Percentiles rank a stretch among this genome's conserved stretches.
These are phyloP conservation scores for Barbus barbus DNA, from an alignment of 2,113 vertebrate species.

Conservation along the genomic window DNA sequence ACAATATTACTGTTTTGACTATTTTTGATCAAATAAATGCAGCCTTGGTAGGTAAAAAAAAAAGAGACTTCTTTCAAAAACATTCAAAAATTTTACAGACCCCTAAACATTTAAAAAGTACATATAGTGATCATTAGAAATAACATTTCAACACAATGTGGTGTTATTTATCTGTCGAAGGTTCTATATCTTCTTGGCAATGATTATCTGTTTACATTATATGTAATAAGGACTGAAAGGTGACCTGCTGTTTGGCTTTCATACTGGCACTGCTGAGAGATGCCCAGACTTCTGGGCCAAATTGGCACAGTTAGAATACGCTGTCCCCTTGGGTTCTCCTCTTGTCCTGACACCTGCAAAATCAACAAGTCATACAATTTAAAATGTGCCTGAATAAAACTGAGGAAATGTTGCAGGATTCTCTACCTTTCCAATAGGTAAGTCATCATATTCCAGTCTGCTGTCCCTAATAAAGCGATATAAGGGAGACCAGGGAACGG, in stretches of 20 bases:
- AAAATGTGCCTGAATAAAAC: background rate
- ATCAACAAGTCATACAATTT: conserved; percentile 16
- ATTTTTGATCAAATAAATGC: background rate
- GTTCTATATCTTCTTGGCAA: background rate
- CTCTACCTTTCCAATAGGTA: conserved; percentile 86
- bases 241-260: conserved; percentile 72
- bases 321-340: conserved; percentile 80
- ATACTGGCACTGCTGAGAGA: conserved; percentile 88
- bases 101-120: background rate
- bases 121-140: background rate
- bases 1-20: no score
- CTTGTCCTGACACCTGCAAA: conserved; percentile 94
- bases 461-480: conserved; percentile 90
- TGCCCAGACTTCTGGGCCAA: conserved; percentile 89
- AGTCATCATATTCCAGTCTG: conserved; percentile 82
- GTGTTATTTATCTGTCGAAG: no score
- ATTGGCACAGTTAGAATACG: conserved; percentile 85
- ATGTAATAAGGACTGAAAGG: background rate
- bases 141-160: background rate
- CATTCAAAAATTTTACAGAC: no score
- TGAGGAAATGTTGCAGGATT: background rate
- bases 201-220: background rate
- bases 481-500: conserved; percentile 88
- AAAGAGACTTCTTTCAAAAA: no score
- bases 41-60: background rate